phyloP scores from a whole-genome alignment of 1,140 invertebrate species.

The Pomacea maculata region DNA sequence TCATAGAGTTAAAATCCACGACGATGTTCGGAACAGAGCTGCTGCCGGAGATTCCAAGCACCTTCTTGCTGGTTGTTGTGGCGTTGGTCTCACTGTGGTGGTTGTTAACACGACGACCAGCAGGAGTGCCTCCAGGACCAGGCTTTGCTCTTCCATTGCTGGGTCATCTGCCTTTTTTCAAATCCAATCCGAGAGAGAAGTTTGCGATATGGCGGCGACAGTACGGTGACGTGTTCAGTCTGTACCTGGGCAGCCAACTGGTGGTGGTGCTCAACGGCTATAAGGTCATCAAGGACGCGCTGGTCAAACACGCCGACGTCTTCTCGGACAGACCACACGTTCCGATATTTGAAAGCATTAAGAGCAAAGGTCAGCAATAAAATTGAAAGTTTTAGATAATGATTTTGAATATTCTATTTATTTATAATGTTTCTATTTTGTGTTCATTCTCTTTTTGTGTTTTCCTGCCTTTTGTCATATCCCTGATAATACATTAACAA shows the following conservation, averaged over 20 bases:
- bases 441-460: too few relatives aligned
- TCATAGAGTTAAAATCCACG: too few relatives aligned
- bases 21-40: too few relatives aligned
- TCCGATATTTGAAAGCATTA: not conserved
- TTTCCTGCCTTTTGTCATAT: too few relatives aligned
- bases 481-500: too few relatives aligned
- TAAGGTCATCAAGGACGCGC: constrained; percentile 34
- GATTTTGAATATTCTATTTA: too few relatives aligned
- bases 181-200: constrained; percentile 9
- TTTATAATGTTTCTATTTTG: too few relatives aligned
- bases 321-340: constrained; percentile 34
- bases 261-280: constrained; percentile 39
- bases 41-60: too few relatives aligned
- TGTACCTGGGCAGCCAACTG: constrained; percentile 33
- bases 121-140: constrained; percentile 16
- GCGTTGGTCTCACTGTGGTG: not conserved
- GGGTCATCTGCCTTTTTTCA: constrained; percentile 31
- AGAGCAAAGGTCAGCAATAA: too few relatives aligned
- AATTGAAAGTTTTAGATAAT: too few relatives aligned
- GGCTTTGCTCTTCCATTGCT: constrained; percentile 23
- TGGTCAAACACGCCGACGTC: constrained; percentile 36
- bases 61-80: not conserved
- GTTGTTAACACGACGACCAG: not conserved
- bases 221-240: constrained; percentile 41
- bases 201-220: constrained; percentile 24